phyloP scores from a whole-genome alignment of 2,113 vertebrate species.

The Aramus guarauna region DNA sequence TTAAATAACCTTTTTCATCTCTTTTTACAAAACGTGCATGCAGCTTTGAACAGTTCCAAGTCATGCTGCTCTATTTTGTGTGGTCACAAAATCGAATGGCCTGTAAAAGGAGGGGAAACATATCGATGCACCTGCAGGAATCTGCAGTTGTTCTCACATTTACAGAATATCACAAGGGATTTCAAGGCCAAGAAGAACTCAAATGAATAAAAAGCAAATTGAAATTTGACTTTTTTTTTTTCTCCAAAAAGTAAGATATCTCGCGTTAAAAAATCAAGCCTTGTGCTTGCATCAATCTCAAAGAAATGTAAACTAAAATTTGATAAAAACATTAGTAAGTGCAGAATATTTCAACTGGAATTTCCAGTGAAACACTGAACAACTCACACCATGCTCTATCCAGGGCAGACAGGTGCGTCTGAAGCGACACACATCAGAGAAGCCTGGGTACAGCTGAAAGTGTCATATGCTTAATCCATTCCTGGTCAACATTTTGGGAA shows the following conservation, averaged over 20 bases:
- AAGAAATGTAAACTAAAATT: constrained; percentile 87
- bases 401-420: constrained; percentile 68
- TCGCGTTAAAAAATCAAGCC: constrained; percentile 90
- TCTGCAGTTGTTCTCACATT: constrained; percentile 78
- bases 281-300: constrained; percentile 90
- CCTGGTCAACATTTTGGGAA: constrained; percentile 81
- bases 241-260: constrained; percentile 82
- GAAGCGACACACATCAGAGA: constrained; percentile 69
- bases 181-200: constrained; percentile 76
- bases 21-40: constrained; percentile 93
- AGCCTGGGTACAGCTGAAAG: constrained; percentile 78
- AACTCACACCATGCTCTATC: constrained; percentile 77
- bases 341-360: constrained; percentile 80
- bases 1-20: constrained; percentile 84
- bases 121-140: constrained; percentile 72
- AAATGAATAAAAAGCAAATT: constrained; percentile 78
- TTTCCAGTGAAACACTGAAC: constrained; percentile 78
- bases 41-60: constrained; percentile 91
- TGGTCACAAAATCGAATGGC: constrained; percentile 81
- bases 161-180: constrained; percentile 82
- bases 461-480: constrained; percentile 81
- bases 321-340: constrained; percentile 84
- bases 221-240: constrained; percentile 69
- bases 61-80: constrained; percentile 90
- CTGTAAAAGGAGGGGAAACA: constrained; percentile 77